Evolutionary conservation across 2,797 vertebrate species (phyloP).

Genomic region (Loriculus beryllinus): DNA sequence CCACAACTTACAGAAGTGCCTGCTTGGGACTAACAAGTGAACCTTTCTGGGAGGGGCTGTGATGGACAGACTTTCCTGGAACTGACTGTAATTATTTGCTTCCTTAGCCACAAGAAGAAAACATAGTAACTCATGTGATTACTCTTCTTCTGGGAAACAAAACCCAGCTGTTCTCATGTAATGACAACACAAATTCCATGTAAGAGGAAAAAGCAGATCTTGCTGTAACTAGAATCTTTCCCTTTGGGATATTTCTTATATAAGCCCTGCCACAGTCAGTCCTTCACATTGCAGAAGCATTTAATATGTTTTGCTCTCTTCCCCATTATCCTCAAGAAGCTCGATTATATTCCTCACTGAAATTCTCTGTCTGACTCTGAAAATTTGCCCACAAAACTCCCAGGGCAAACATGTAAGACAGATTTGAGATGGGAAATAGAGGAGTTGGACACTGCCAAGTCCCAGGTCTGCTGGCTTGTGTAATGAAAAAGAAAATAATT

Average conservation of each 20-base stretch:
- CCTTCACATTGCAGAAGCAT: neutral
- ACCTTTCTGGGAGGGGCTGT: neutral
- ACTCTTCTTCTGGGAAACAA: neutral
- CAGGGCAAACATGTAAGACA: neutral
- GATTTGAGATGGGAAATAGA: neutral
- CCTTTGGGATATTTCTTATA: neutral
- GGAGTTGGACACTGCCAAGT: neutral
- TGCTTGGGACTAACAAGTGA: neutral
- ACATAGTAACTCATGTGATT: neutral
- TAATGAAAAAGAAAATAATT: neutral
- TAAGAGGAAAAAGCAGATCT: neutral
- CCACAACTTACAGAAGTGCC: neutral
- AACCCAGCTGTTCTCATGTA: neutral
- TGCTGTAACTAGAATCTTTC: neutral
- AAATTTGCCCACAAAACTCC: neutral
- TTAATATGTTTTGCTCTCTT: neutral
- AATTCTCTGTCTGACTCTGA: neutral
- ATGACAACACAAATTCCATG: neutral
- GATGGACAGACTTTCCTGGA: neutral
- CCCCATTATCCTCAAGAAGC: neutral
- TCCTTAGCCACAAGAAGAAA: neutral
- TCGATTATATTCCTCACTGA: neutral
- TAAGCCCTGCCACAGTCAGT: neutral
- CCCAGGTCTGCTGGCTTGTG: neutral
- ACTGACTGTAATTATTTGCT: neutral